Base-by-base conservation (phyloP, 2,113 vertebrate species). In the Peromyscus polionotus region DNA sequence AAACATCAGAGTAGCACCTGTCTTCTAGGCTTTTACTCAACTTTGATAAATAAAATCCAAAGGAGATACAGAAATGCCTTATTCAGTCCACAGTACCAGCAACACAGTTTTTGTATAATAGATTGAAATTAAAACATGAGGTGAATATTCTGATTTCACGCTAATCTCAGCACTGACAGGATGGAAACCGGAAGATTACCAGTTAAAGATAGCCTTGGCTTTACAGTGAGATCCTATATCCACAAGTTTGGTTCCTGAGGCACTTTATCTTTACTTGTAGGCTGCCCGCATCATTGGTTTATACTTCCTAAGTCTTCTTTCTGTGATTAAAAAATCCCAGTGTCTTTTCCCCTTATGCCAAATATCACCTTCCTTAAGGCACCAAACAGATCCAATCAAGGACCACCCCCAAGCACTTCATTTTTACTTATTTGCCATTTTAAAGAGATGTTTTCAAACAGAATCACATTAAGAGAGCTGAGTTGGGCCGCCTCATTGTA, bases 151-250 rank as follows among this genome's bases (percentile, higher is more conserved):
- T 89, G 13, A 26, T 20, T 33, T 61, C 6, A 42, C 16, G 33
- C 2, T 31, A 33, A 45, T 45, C n/a, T 22, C 17, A 83, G 4
- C 20, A 24, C 19, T n/a, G 33, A 59, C 1, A 2, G 31, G n/a
- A 26, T 14, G 10, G 4, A 67, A 24, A 19, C 7, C 31, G 2
- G 4, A 26, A 5, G n/a, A 65, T 45, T 26, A 3, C 1, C 7
- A 36, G 28, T 20, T 67, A 33, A 17, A 24, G 42, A 4, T 2
- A 33, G 42, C 28, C 42, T 45, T 1, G 17, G 16, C 17, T 67
- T 48, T 67, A 33, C 5, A 48, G 28, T 68, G 1, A 36, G 63
- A 68, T 19, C 5, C 42, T 86, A 1, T 20, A 20, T 68, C 5
- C 36, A 20, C 5, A 33, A 36, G 3, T n/a, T 51, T 70, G 45